Evolutionary conservation across 2,113 vertebrate genomes (phyloP).

Genomic region (Jacana jacana): DNA sequence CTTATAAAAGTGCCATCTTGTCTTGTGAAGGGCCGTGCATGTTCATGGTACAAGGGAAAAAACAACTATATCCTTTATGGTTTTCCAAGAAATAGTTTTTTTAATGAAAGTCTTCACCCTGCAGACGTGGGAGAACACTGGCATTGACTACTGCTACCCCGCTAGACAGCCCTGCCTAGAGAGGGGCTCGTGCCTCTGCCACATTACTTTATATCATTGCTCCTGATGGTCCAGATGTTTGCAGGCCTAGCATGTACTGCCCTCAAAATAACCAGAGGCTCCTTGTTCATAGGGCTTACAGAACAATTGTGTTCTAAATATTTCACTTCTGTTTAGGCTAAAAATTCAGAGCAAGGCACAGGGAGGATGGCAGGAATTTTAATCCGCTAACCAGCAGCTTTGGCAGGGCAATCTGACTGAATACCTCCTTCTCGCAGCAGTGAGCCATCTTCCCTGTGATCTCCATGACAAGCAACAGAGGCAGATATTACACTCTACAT

Average conservation of each 20-base stretch:
- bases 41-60: not conserved
- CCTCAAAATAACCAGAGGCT: not conserved
- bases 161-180: not conserved
- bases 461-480: not conserved
- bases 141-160: not conserved
- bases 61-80: not conserved
- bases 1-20: not conserved
- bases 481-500: not conserved
- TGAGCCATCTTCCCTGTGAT: not conserved
- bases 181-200: not conserved
- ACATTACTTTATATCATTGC: not conserved
- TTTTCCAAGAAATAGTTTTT: not conserved
- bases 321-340: not conserved
- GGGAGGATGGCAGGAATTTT: not conserved
- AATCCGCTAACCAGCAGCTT: not conserved
- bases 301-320: accelerated
- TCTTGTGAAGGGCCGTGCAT: not conserved
- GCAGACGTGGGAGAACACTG: not conserved
- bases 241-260: not conserved
- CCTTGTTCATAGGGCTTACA: not conserved
- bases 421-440: not conserved
- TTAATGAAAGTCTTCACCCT: not conserved
- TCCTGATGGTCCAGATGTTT: not conserved
- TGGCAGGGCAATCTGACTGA: not conserved
- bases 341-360: not conserved